phyloP scores from a whole-genome alignment of 2,888 invertebrate genomes.

The Abrostola triplasia region DNA sequence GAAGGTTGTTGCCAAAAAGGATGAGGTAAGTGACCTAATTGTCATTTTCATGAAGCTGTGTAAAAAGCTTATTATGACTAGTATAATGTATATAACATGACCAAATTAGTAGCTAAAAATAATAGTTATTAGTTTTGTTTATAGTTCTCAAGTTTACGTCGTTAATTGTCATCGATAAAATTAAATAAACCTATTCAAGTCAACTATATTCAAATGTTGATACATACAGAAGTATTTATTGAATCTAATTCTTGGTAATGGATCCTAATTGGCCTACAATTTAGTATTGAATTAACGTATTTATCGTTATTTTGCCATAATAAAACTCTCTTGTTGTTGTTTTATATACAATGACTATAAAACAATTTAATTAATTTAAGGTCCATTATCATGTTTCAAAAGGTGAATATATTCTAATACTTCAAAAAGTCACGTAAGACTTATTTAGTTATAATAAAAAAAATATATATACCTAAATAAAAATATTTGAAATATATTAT shows the following conservation, averaged over 20 bases:
- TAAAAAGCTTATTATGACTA: slow-evolving; percentile 64
- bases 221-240: no score
- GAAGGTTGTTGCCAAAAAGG: slow-evolving; percentile 84
- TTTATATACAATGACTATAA: neutral
- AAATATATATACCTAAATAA: slow-evolving; percentile 10
- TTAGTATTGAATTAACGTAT: no score
- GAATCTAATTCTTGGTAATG: no score
- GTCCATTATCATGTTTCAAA: neutral
- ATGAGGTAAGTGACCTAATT: slow-evolving; percentile 77
- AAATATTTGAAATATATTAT: slow-evolving; percentile 11
- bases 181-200: neutral
- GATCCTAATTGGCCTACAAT: no score
- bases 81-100: slow-evolving; percentile 36
- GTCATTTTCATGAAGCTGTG: slow-evolving; percentile 46
- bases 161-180: neutral
- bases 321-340: no score
- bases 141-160: neutral
- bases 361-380: neutral
- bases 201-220: no score
- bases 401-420: neutral
- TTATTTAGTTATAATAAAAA: neutral
- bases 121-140: neutral
- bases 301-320: no score
- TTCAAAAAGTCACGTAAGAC: neutral
- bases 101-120: slow-evolving; percentile 10